Percentiles rank a stretch among this genome's conserved stretches.
Conservation (phyloP, 2,888 invertebrate species). For the Zhuqinia jingwanae region DNA sequence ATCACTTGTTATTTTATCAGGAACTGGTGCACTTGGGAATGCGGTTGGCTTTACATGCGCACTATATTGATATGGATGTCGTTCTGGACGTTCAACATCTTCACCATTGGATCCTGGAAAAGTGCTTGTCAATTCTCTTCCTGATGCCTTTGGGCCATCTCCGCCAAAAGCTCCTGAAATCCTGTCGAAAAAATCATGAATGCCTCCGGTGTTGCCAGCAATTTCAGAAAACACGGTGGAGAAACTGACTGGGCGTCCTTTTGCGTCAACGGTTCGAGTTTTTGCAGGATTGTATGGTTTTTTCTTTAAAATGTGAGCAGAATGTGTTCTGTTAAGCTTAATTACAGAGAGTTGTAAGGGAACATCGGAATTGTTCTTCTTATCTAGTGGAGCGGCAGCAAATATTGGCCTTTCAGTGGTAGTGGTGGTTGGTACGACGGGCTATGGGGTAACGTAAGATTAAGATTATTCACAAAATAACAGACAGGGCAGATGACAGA, state of each 20-base stretch:
- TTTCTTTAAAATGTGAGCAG: conserved; percentile 53
- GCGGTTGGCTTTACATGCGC: conserved; percentile 46
- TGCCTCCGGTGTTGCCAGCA: conserved; percentile 69
- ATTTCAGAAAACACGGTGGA: conserved; percentile 72
- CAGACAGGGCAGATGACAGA: no score
- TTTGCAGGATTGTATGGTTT: conserved; percentile 63
- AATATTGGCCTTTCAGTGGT: conserved; percentile 70
- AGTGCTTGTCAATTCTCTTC: conserved; percentile 36
- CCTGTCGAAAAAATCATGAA: conserved; percentile 68
- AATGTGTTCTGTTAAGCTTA: conserved; percentile 61
- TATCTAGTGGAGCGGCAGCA: conserved; percentile 58
- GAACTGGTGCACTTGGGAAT: conserved; percentile 50
- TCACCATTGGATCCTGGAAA: conserved; percentile 30
- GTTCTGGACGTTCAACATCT: background rate
- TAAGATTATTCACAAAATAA: no score
- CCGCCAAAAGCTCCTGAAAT: conserved; percentile 65
- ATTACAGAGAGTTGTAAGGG: conserved; percentile 42
- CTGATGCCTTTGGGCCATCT: conserved; percentile 32
- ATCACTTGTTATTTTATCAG: conserved; percentile 17
- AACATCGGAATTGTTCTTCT: conserved; percentile 20
- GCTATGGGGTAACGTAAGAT: background rate
- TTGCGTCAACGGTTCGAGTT: conserved; percentile 56
- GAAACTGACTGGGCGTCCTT: conserved; percentile 69
- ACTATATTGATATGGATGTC: background rate
- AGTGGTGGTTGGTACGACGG: conserved; percentile 52